A percentile compares a stretch with the other conserved stretches of the same genome.
Evolutionary conservation across 2,113 vertebrate genomes (phyloP).

Genomic region (Nanorana parkeri): DNA sequence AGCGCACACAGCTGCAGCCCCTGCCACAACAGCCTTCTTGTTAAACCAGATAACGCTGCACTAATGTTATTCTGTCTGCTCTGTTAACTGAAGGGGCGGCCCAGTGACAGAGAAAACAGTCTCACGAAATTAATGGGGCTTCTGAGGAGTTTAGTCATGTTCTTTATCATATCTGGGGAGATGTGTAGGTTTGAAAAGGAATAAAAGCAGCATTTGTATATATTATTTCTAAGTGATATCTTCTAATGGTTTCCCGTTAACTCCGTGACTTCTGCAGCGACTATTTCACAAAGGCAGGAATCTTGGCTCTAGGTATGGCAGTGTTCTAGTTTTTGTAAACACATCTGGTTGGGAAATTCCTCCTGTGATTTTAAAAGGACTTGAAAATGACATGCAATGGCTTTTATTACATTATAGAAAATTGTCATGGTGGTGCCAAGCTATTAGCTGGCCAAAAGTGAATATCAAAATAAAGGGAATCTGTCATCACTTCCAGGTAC

Average conservation of each 20-base stretch:
- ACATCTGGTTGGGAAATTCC: background rate
- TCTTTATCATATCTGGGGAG: constrained; percentile 38
- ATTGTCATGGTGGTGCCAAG: background rate
- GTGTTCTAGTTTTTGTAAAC: background rate
- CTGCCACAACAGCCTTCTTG: constrained; percentile 41
- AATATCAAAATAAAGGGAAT: background rate
- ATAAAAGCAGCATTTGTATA: background rate
- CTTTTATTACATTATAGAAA: background rate
- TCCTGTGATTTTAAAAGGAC: background rate
- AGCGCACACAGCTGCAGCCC: constrained; percentile 43
- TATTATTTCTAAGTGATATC: constrained; percentile 2
- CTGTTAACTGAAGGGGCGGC: background rate
- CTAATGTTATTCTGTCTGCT: constrained; percentile 41
- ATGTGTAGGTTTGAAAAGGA: background rate
- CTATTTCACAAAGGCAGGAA: background rate
- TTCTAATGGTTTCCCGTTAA: constrained; percentile 17
- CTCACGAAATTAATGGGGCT: constrained; percentile 7
- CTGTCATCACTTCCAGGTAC: background rate
- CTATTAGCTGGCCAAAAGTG: background rate
- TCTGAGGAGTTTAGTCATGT: constrained; percentile 14
- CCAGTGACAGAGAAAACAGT: constrained; percentile 18
- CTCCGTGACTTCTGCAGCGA: background rate
- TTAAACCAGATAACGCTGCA: constrained; percentile 46
- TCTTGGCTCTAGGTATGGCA: background rate
- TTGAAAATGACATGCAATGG: too few species aligned